Base-by-base conservation (phyloP, 2,797 vertebrate species). In the Dryobates pubescens region DNA sequence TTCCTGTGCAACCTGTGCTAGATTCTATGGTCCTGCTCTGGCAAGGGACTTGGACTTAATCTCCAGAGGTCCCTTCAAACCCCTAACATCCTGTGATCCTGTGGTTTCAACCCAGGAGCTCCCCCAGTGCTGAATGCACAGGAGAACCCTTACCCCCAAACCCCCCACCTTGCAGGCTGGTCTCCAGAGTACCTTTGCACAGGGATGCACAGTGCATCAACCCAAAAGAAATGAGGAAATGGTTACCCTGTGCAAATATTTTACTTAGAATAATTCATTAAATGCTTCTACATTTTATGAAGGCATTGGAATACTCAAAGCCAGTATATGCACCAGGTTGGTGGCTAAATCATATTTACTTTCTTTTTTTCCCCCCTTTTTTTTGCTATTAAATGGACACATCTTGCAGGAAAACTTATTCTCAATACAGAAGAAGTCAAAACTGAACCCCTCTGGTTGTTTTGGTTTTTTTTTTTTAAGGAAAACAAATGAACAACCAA, bases 251-350 rank as follows among this genome's bases (percentile, higher is more conserved):
- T 26, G 61, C 49, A 32, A 67, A 18, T 1, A 9, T 65, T 91
- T 94, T 94, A 94, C 64, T 96, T 49, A 1, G 10, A 74, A 54
- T 47, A 27, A 82, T 4, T 24, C 29, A 57, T 59, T 41, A 56
- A 43, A 17, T 3, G 0, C 14, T 72, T 78, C 79, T 75, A 78
- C 51, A 65, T n/a, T 78, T 63, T 10, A 49, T 32, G 59, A 78
- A 43, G 9, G 5, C 15, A 22, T 29, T 30, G 82, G 67, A 88
- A 81, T 9, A 64, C 36, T 27, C 49, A 71, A 49, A 75, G 29
- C 3, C 26, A 72, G 12, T 26, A n/a, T 5, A 27, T 4, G 6
- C 20, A 72, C 51, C 49, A 24, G 13, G 54, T 54, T 32, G 10
- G 34, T 29, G 9, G 30, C 18, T 73, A 43, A 78, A 79, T 69